These are phyloP conservation scores for Urocynchramus pylzowi DNA, from an alignment of 2,113 vertebrate species.

Conservation along the genomic window DNA sequence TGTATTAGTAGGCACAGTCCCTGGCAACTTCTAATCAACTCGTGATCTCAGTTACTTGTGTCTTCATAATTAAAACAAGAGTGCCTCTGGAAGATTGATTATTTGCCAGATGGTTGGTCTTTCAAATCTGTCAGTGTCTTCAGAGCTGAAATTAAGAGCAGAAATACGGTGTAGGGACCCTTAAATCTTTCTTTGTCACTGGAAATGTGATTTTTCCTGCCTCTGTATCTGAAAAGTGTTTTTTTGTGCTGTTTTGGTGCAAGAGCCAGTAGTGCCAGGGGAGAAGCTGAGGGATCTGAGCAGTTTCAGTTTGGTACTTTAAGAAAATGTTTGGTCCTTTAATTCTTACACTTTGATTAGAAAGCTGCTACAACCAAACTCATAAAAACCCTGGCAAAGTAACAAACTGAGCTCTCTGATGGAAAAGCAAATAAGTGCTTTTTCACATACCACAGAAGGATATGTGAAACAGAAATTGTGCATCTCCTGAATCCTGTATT, in stretches of 20 bases:
- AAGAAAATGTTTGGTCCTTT: background rate
- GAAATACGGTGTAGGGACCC: background rate
- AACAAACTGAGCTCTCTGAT: background rate
- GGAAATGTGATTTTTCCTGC: background rate
- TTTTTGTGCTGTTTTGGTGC: background rate
- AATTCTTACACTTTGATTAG: background rate
- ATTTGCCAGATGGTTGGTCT: background rate
- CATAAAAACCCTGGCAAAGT: background rate
- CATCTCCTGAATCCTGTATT: background rate
- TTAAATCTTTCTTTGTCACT: background rate
- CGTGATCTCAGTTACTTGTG: background rate
- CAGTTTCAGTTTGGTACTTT: background rate
- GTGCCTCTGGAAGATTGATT: background rate
- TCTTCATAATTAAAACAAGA: constrained; percentile 27
- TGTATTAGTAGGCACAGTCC: background rate
- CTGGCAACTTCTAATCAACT: background rate
- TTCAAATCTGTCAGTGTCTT: background rate
- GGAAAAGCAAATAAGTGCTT: background rate
- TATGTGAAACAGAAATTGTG: background rate
- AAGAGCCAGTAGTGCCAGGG: background rate
- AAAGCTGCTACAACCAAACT: background rate
- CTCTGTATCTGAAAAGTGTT: background rate
- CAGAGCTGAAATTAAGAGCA: background rate
- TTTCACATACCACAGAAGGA: fast-evolving
- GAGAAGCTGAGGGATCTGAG: background rate